phyloP scores from a whole-genome alignment of 2,113 vertebrate species.

The Triplophysa dalaica region DNA sequence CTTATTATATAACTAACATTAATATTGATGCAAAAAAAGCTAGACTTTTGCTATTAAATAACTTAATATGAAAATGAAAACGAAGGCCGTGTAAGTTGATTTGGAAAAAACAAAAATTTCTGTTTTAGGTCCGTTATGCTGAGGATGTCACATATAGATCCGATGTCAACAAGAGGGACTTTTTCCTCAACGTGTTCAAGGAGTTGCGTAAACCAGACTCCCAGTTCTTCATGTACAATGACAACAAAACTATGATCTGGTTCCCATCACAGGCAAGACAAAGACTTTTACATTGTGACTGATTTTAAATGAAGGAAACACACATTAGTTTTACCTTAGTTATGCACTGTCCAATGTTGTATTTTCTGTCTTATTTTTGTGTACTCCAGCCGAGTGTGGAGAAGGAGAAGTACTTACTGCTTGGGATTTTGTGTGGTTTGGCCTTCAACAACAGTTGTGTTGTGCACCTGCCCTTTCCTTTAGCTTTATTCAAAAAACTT shows the following conservation, averaged over 20 bases:
- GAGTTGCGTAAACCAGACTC: conserved; percentile 69
- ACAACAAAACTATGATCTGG: conserved; percentile 70
- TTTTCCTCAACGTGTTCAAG: conserved; percentile 73
- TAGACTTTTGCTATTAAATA: no score
- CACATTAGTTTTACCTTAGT: no score
- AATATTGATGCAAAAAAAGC: no score
- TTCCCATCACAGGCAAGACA: conserved; percentile 75
- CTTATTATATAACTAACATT: no score
- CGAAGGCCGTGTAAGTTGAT: no score
- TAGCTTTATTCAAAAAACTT: conserved; percentile 68
- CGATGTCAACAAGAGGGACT: conserved; percentile 66
- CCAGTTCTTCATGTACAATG: conserved; percentile 68
- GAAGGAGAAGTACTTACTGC: conserved; percentile 73
- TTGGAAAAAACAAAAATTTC: not conserved
- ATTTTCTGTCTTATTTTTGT: not conserved
- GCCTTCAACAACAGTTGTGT: conserved; percentile 30
- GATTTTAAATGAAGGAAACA: no score
- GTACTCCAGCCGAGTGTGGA: conserved; percentile 57
- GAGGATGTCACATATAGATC: conserved; percentile 54
- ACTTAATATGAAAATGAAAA: no score
- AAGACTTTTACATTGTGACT: not conserved
- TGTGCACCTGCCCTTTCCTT: conserved; percentile 58
- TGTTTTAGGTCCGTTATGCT: conserved; percentile 71
- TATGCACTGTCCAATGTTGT: not conserved
- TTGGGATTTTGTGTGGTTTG: conserved; percentile 73